Conservation (phyloP, 2,888 invertebrate species). For the Synergus gifuensis region DNA sequence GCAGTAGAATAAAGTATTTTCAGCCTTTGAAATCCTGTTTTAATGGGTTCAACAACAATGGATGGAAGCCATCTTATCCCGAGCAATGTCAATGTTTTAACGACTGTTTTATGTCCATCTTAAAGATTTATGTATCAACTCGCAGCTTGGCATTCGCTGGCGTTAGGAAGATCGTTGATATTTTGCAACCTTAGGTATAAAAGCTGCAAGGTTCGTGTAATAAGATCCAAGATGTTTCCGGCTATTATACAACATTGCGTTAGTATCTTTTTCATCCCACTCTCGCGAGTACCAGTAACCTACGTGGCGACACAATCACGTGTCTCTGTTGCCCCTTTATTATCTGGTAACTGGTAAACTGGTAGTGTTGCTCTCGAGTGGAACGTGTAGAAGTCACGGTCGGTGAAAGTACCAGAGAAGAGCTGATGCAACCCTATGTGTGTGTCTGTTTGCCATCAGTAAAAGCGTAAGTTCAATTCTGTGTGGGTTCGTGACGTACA, state of each 20-base stretch:
- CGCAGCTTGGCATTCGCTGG: background rate
- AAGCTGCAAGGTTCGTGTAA: background rate
- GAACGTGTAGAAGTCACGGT: constrained; percentile 73
- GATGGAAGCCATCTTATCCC: constrained; percentile 8
- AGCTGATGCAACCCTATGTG: constrained; percentile 36
- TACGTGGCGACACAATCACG: constrained; percentile 68
- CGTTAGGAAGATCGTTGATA: constrained; percentile 6
- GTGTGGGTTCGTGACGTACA: constrained; percentile 36
- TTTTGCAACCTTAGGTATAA: background rate
- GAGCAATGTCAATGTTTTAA: constrained; percentile 20
- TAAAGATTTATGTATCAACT: constrained; percentile 1
- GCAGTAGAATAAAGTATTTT: background rate
- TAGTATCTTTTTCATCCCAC: background rate
- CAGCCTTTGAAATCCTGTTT: constrained; percentile 13
- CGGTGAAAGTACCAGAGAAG: constrained; percentile 70
- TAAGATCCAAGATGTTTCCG: constrained; percentile 8
- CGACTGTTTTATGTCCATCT: constrained; percentile 16
- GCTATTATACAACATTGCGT: background rate
- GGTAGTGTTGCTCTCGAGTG: constrained; percentile 61
- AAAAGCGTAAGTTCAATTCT: constrained; percentile 12
- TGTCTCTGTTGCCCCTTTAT: constrained; percentile 68
- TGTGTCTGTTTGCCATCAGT: constrained; percentile 20
- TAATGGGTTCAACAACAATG: constrained; percentile 34
- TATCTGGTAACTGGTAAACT: constrained; percentile 55
- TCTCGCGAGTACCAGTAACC: constrained; percentile 57